Evolutionary conservation across 2,888 invertebrate genomes (phyloP), one percentile per base, ranked within the genome.

Genomic region (Leptopilina syphax): DNA sequence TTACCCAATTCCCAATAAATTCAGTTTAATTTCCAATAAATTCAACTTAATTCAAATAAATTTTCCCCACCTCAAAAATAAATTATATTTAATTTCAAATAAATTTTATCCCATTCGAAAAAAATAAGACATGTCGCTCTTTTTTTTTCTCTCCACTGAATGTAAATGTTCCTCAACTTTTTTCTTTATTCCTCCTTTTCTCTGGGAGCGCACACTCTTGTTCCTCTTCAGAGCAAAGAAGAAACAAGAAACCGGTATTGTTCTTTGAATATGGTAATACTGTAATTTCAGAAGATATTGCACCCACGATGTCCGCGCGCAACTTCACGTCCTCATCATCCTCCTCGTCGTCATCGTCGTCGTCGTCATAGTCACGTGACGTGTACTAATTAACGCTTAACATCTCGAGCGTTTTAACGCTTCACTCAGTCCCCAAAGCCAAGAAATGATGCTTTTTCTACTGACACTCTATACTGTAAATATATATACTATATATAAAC

Each of bases 231-330:
- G 34, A 34, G 80, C 83, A 84, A 84, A 83, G 88, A 89, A 88
- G 88, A 89, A 88, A 89, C 87, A 87, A 89, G 88, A 88, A 89
- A 89, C 87, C 84, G 84, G 85, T 86, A 89, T 89, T 89, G 89
- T 88, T 86, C 85, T 79, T 84, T 80, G 76, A 80, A 78, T 50
- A 50, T 50, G 78, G 78, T 84, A 83, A 86, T 85, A 83, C 86
- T 88, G 87, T 87, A 88, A 87, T 88, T 87, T 88, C 87, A 87
- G 88, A 85, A 87, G 85, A 85, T 84, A 60, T 50, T 66, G 65
- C 70, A 50, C 54, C 70, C 70, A 65, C 66, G n/a, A 65, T 65
- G 66, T 76, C 41, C 54, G 10, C n/a, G 9, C 68, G 13, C 27
- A 70, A 70, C 6, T 54, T 70, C 34, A 13, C 50, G 24, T 50